These are phyloP conservation scores for Corythoichthys intestinalis DNA, from an alignment of 2,113 vertebrate genomes.

Conservation along the genomic window DNA sequence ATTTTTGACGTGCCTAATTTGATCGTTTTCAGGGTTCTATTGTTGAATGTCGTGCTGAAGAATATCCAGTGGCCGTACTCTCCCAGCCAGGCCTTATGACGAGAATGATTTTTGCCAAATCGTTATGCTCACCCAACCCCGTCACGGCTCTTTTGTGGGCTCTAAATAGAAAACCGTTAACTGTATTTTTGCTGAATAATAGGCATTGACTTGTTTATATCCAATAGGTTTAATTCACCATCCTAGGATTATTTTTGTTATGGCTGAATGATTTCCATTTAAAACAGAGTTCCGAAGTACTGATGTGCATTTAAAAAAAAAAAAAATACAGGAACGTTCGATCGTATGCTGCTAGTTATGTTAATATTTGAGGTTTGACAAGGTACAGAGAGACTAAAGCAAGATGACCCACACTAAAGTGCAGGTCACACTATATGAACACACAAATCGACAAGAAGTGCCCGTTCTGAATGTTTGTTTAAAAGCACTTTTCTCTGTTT, in stretches of 20 bases:
- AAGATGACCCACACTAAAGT: background rate
- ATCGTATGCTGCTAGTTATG: constrained; percentile 49
- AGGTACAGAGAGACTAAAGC: constrained; percentile 37
- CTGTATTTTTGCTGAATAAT: constrained; percentile 1
- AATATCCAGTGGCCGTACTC: constrained; percentile 42
- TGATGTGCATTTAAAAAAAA: background rate
- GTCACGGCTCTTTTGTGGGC: background rate
- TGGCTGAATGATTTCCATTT: constrained; percentile 47
- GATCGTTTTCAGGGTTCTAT: constrained; percentile 33
- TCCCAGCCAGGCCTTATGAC: constrained; percentile 39
- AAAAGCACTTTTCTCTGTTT: constrained; percentile 56
- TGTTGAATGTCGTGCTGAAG: constrained; percentile 62
- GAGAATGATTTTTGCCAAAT: constrained; percentile 40
- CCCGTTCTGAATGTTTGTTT: constrained; percentile 64
- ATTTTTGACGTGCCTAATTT: constrained; percentile 48
- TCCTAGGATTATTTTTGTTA: constrained; percentile 53
- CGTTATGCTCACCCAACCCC: background rate
- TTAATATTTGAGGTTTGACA: constrained; percentile 31
- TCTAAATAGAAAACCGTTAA: background rate
- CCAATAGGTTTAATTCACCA: constrained; percentile 74
- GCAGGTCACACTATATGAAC: background rate
- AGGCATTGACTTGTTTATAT: constrained; percentile 74
- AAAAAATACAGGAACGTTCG: background rate
- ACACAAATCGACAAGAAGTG: constrained; percentile 29
- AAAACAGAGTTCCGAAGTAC: background rate